Base-by-base conservation (phyloP, 92 coral and sea anemone genomes). In the Bergia puertoricense region DNA sequence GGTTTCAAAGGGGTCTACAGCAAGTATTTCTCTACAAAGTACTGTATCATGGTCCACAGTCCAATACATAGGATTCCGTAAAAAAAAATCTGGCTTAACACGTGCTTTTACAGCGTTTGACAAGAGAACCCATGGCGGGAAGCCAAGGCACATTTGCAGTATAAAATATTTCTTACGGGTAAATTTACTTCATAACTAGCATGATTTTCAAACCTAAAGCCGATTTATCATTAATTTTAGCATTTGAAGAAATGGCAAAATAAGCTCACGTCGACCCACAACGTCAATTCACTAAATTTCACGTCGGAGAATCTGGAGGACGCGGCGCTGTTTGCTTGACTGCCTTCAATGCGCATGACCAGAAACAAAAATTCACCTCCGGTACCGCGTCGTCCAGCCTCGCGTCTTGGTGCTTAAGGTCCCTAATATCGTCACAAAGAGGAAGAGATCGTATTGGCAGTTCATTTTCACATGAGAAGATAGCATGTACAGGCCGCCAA, bases 401-500 rank as follows among this genome's bases (percentile, higher is more conserved):
- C 48, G 48, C 48, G 48, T 45, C 4, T 50, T 50, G 56, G 56
- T 50, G 48, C 48, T 45, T 45, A 45, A 45, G 48, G 48, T 45
- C 48, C 48, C 48, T 45, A 45, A 6, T 45, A 3, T 45, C 6
- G 48, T 45, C 48, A 3, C 48, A 45, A 45, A 45, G 48, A 45
- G 48, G 48, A 45, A 6, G 6, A 45, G 48, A 6, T 45, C 30
- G 30, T 30, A 30, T 30, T 30, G 30, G 30, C 30, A 30, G 30
- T 30, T 88, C 57, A 84, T 86, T 20, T 2, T 1, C n/a, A 92
- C 94, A 43, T 89, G 86, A 8, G 73, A 72, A 43, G 86, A 54
- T 38, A 74, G 38, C 92, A 92, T 92, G 68, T 92, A 91, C 77
- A 89, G 59, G 42, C 77, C 88, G 2, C 78, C 74, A 20, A 45